Base-by-base conservation (phyloP, 2,888 invertebrate species). In the Notodonta dromedarius region DNA sequence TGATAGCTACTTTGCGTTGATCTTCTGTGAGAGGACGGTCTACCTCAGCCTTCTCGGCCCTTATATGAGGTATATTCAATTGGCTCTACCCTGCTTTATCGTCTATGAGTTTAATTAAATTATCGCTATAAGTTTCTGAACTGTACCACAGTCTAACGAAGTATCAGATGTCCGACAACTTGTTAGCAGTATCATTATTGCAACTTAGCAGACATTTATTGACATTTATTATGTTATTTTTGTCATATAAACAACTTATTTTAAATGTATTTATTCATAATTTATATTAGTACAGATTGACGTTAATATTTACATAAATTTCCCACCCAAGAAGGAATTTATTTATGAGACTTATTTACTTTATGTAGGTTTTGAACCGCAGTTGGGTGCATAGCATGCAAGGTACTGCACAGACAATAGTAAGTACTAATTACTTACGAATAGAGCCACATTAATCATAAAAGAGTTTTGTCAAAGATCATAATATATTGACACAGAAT, bases 101-200 rank as follows among this genome's bases (percentile, higher is more conserved):
- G 24, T 24, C 24, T 24, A 24, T 24, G 24, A 24, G 2, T 24
- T 24, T 2, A 24, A 24, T 24, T 1, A 2, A 9, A 11, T 11
- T 0, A 11, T 42, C 50, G 61, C 58, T 61, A 59, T 55, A 40
- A 56, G 58, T 71, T 67, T 60, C 44, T 77, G 12, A 65, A 65
- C 80, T 81, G 66, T 5, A 75, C 78, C 66, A 71, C 60, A 69
- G 54, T 42, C 62, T 60, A 73, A 76, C 75, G 61, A 68, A 78
- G 76, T 89, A 86, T 89, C 88, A 78, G 73, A 87, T 89, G 78
- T 83, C 86, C 70, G 80, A 83, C 84, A 82, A 85, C 80, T 80
- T 82, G 81, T 86, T 79, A 75, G 77, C 79, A 78, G 79, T 86
- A 85, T 84, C 80, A 82, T 82, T 85, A 85, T 80, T 81, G 82